phyloP scores from a whole-genome alignment of 2,797 vertebrate genomes.

The Vireo griseus region DNA sequence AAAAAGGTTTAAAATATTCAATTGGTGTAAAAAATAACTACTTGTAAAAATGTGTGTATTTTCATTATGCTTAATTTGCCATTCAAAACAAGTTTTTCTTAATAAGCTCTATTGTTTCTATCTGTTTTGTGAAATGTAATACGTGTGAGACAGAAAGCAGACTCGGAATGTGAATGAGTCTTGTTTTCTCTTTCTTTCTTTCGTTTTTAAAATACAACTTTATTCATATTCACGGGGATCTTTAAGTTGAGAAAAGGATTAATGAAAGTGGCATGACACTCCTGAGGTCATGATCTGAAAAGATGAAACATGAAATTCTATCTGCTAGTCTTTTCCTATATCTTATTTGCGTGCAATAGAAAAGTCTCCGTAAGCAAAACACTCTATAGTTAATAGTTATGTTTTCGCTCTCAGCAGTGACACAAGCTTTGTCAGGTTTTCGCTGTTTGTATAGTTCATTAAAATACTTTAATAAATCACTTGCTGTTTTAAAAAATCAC shows the following conservation, averaged over 20 bases:
- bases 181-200: conserved; percentile 49
- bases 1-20: conserved; percentile 71
- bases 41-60: conserved; percentile 71
- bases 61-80: conserved; percentile 75
- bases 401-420: conserved; percentile 54
- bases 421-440: conserved; percentile 55
- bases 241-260: conserved; percentile 17
- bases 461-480: conserved; percentile 50
- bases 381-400: conserved; percentile 21
- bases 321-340: conserved; percentile 6
- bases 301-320: background rate
- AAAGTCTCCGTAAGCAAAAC: background rate
- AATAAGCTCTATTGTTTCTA: conserved; percentile 78
- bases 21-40: conserved; percentile 62
- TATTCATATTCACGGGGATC: background rate
- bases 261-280: background rate
- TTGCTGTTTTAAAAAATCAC: conserved; percentile 35
- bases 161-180: conserved; percentile 77
- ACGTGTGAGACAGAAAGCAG: conserved; percentile 79
- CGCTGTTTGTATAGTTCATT: conserved; percentile 43
- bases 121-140: conserved; percentile 79
- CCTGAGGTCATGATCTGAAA: conserved; percentile 24
- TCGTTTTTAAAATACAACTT: conserved; percentile 10
- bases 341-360: background rate
- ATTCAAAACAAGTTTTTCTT: conserved; percentile 80